Evolutionary conservation across 1,140 invertebrate species (phyloP).

Genomic region (Oncopeltus fasciatus): DNA sequence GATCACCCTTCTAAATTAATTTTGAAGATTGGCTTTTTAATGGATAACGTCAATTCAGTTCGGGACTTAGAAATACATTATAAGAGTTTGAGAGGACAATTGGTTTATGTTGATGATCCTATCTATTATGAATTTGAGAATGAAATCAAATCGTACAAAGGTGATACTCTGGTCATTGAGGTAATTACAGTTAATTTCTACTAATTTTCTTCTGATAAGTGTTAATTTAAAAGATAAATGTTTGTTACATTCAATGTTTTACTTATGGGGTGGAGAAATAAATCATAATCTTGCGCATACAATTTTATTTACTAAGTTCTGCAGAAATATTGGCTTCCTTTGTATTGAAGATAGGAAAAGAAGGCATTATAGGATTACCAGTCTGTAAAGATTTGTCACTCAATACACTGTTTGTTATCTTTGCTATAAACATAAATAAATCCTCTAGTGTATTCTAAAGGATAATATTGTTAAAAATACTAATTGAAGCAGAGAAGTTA

Average conservation of each 20-base stretch:
- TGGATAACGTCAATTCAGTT: constrained; percentile 87
- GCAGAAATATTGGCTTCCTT: too few relatives aligned
- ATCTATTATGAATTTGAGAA: constrained; percentile 76
- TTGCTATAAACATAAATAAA: too few relatives aligned
- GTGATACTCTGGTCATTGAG: constrained; percentile 89
- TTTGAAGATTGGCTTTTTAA: constrained; percentile 69
- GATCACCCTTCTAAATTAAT: constrained; percentile 24
- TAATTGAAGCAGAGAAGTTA: too few relatives aligned
- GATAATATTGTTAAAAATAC: too few relatives aligned
- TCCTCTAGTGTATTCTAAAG: too few relatives aligned
- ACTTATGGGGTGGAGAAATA: too few relatives aligned
- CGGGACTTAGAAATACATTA: constrained; percentile 77
- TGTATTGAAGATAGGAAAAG: too few relatives aligned
- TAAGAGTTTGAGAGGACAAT: constrained; percentile 55
- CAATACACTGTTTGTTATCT: too few relatives aligned
- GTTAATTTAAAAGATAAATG: not conserved
- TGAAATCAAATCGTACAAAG: constrained; percentile 77
- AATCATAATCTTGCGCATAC: too few relatives aligned
- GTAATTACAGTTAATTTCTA: constrained; percentile 28
- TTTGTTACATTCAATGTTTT: not conserved
- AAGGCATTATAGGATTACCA: too few relatives aligned
- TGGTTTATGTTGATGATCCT: constrained; percentile 86
- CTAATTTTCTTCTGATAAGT: not conserved
- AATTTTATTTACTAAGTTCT: too few relatives aligned
- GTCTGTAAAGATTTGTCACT: too few relatives aligned